Conservation (phyloP, 2,888 invertebrate species). For the Therioaphis trifolii region DNA sequence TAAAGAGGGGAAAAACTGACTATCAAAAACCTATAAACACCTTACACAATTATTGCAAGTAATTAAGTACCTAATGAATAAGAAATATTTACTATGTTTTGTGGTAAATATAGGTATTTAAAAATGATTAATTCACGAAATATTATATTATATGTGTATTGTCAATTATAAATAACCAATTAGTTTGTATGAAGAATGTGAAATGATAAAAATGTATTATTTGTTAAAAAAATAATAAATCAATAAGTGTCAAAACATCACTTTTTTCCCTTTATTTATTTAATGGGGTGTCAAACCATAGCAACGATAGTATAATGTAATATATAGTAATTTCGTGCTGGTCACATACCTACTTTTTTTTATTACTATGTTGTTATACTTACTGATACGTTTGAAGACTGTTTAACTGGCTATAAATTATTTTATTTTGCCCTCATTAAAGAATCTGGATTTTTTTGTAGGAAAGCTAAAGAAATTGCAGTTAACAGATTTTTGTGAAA, state of each 20-base stretch:
- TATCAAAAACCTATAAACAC: background rate
- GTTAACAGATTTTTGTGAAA: background rate
- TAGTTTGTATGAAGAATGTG: background rate
- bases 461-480: too few relatives aligned
- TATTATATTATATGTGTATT: background rate
- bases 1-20: background rate
- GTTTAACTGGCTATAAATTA: background rate
- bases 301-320: background rate
- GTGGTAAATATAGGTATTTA: background rate
- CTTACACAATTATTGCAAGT: background rate
- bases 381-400: background rate
- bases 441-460: background rate
- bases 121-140: background rate
- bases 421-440: background rate
- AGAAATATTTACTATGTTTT: background rate
- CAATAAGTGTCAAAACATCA: constrained; percentile 1
- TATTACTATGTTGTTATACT: background rate
- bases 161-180: background rate
- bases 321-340: too few relatives aligned
- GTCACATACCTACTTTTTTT: background rate
- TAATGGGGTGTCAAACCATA: constrained; percentile 2
- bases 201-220: background rate
- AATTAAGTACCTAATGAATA: background rate
- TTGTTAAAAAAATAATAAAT: constrained; percentile 18
- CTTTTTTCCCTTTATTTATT: background rate